Evolutionary conservation across 2,888 invertebrate genomes (phyloP).

Genomic region (Eumerus sabulonum): DNA sequence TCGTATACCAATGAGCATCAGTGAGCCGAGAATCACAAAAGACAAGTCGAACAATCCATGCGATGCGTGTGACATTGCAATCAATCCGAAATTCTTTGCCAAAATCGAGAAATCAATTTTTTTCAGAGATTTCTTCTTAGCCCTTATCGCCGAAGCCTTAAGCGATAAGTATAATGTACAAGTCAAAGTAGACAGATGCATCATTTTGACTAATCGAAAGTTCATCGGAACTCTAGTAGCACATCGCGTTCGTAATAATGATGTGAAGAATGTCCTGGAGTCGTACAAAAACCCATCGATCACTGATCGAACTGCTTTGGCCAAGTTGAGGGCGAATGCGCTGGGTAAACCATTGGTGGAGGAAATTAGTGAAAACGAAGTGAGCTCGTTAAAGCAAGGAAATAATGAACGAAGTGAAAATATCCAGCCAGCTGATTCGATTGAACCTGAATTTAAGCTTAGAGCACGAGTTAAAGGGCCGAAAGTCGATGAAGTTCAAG

Average conservation of each 20-base stretch:
- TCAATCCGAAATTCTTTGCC: constrained; percentile 87
- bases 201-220: constrained; percentile 86
- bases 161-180: constrained; percentile 88
- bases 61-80: constrained; percentile 90
- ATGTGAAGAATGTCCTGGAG: constrained; percentile 80
- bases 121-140: constrained; percentile 89
- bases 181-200: constrained; percentile 83
- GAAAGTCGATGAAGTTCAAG: constrained; percentile 74
- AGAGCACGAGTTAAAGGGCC: constrained; percentile 81
- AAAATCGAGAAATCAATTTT: constrained; percentile 86
- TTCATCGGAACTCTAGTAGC: constrained; percentile 86
- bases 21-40: constrained; percentile 86
- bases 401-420: constrained; percentile 71
- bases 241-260: constrained; percentile 87
- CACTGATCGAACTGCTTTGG: constrained; percentile 69
- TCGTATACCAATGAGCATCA: constrained; percentile 94
- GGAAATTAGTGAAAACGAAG: constrained; percentile 79
- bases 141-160: constrained; percentile 88
- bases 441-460: constrained; percentile 82
- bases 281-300: constrained; percentile 71
- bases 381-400: constrained; percentile 67
- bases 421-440: constrained; percentile 73
- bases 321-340: constrained; percentile 51
- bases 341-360: constrained; percentile 80
- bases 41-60: constrained; percentile 88